Evolutionary conservation across 1,140 invertebrate genomes (phyloP).

Genomic region (Lasioglossum baleicum): DNA sequence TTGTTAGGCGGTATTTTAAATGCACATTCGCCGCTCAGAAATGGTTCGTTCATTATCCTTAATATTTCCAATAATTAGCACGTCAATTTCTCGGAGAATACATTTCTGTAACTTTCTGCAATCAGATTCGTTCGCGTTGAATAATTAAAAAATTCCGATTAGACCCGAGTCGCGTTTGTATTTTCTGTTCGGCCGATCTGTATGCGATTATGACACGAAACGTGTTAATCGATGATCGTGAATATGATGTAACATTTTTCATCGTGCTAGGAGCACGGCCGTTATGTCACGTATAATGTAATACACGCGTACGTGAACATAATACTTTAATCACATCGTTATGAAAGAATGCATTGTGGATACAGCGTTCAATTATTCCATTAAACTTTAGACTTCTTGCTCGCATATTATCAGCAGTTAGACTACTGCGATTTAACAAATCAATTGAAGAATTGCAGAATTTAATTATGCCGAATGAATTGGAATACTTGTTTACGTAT

Average conservation of each 20-base stretch:
- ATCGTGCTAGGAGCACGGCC: not conserved
- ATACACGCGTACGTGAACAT: conserved; percentile 38
- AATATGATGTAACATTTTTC: conserved; percentile 23
- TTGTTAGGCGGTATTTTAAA: too few species aligned
- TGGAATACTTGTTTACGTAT: too few species aligned
- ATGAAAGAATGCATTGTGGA: conserved; percentile 15
- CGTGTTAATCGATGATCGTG: conserved; percentile 20
- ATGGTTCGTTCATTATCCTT: too few species aligned
- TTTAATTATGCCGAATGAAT: too few species aligned
- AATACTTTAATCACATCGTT: conserved; percentile 25
- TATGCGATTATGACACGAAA: not conserved
- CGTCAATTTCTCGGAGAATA: not conserved
- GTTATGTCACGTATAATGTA: conserved; percentile 47
- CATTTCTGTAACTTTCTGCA: not conserved
- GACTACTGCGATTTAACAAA: too few species aligned
- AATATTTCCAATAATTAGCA: too few species aligned
- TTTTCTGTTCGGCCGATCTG: not conserved
- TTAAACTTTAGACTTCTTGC: not conserved
- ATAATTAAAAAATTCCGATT: not conserved
- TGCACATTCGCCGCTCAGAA: too few species aligned
- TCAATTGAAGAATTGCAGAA: too few species aligned
- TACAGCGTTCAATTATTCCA: not conserved
- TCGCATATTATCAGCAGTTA: not conserved
- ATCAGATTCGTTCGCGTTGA: too few species aligned
- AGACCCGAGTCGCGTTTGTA: not conserved